phyloP scores from a whole-genome alignment of 2,113 vertebrate species.

The Oxyura jamaicensis region DNA sequence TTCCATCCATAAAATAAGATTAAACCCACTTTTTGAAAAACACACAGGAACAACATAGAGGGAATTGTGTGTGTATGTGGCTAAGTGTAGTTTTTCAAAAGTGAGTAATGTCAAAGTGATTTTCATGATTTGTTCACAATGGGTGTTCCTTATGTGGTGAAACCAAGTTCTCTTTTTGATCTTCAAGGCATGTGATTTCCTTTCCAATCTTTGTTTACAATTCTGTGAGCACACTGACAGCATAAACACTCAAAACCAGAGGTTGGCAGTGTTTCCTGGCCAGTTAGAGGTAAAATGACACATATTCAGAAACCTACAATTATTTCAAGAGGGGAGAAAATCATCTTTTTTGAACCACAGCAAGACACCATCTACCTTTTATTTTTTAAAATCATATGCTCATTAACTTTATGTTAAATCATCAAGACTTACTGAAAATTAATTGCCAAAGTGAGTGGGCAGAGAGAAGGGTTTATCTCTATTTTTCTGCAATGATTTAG shows the following conservation, averaged over 20 bases:
- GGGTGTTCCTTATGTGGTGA: neutral
- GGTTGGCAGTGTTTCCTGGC: neutral
- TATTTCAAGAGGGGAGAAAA: neutral
- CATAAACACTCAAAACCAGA: neutral
- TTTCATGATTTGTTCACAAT: neutral
- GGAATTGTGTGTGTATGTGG: no score
- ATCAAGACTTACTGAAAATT: neutral
- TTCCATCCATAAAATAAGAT: neutral
- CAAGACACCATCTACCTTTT: neutral
- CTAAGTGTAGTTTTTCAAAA: neutral
- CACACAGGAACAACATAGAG: neutral
- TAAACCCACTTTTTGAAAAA: neutral
- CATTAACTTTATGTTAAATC: neutral
- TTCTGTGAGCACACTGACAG: neutral
- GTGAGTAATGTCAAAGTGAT: neutral
- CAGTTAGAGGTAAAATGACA: neutral
- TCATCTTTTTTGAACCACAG: neutral
- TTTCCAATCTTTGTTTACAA: neutral
- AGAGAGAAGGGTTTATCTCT: neutral
- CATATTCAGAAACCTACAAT: neutral
- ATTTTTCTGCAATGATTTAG: neutral
- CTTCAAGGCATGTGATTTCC: neutral
- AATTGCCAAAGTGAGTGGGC: neutral
- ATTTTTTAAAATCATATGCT: neutral
- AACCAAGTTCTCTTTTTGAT: neutral